A percentile compares a stretch with the other conserved stretches of the same genome.
Evolutionary conservation across 2,113 vertebrate genomes (phyloP).

Genomic region (Pholis gunnellus): DNA sequence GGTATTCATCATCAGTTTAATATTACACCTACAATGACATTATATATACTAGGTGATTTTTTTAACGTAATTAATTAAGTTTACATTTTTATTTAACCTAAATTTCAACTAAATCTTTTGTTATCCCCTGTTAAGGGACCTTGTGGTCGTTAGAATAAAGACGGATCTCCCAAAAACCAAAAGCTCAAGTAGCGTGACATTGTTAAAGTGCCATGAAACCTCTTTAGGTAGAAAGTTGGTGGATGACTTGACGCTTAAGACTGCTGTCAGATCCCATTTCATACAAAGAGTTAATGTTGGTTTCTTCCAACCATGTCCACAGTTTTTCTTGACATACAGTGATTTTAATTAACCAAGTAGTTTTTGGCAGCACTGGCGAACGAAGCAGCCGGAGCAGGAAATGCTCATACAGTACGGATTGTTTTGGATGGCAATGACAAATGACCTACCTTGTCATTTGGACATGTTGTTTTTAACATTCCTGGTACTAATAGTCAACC

Average conservation of each 20-base stretch:
- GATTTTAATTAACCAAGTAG: background rate
- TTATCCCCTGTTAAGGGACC: too few relatives aligned
- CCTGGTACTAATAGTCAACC: background rate
- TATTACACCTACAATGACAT: background rate
- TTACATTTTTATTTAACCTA: background rate
- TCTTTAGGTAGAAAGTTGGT: background rate
- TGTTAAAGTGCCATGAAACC: background rate
- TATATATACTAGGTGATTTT: background rate
- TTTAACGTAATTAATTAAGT: background rate
- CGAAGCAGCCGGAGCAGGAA: background rate
- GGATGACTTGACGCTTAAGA: background rate
- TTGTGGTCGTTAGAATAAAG: too few relatives aligned
- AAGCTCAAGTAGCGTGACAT: background rate
- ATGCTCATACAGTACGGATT: slow-evolving; percentile 4
- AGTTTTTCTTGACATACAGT: background rate
- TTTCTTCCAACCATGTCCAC: background rate
- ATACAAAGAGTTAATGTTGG: background rate
- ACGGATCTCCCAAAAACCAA: background rate
- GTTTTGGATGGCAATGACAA: slow-evolving; percentile 19
- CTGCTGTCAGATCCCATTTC: background rate
- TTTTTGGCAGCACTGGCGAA: background rate
- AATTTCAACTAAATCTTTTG: background rate
- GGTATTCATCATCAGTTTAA: background rate
- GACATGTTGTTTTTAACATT: slow-evolving; percentile 32
- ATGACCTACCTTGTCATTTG: background rate